phyloP scores from a whole-genome alignment of 2,888 invertebrate genomes.

The Oxyteleia sp. region DNA sequence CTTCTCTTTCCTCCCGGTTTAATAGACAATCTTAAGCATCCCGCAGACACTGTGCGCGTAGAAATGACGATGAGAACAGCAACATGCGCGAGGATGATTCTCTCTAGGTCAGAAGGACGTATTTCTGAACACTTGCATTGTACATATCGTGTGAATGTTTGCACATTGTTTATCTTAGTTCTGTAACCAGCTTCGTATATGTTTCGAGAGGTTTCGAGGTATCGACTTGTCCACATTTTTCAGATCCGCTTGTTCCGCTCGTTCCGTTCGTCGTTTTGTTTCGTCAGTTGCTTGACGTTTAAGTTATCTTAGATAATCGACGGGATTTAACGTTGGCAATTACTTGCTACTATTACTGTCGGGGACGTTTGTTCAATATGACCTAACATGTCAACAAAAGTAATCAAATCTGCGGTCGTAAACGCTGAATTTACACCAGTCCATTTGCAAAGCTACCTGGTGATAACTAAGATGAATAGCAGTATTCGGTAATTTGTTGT shows the following conservation, averaged over 20 bases:
- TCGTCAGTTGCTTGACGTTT: too few species aligned
- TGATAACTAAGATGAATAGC: background rate
- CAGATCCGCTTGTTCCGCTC: constrained; percentile 22
- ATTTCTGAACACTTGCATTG: constrained; percentile 70
- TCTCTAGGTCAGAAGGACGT: constrained; percentile 63
- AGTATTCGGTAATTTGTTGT: background rate
- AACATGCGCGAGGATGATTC: constrained; percentile 62
- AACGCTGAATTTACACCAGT: background rate
- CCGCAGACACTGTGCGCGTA: constrained; percentile 55
- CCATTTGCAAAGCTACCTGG: background rate
- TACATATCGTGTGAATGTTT: constrained; percentile 46
- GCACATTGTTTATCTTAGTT: constrained; percentile 45
- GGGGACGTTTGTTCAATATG: constrained; percentile 24
- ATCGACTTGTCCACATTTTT: constrained; percentile 59
- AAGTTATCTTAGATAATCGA: background rate
- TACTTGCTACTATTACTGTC: constrained; percentile 34
- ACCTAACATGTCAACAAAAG: background rate
- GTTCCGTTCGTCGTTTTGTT: background rate
- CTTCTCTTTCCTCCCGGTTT: background rate
- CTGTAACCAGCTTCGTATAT: constrained; percentile 35
- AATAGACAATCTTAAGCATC: constrained; percentile 56
- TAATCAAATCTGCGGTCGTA: background rate
- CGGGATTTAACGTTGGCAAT: constrained; percentile 19
- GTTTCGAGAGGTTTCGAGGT: constrained; percentile 32
- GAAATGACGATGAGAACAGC: constrained; percentile 58